Percentiles rank a stretch among this genome's conserved stretches.
These are phyloP conservation scores for Sitophilus oryzae DNA, from an alignment of 1,140 invertebrate species.

Conservation along the genomic window DNA sequence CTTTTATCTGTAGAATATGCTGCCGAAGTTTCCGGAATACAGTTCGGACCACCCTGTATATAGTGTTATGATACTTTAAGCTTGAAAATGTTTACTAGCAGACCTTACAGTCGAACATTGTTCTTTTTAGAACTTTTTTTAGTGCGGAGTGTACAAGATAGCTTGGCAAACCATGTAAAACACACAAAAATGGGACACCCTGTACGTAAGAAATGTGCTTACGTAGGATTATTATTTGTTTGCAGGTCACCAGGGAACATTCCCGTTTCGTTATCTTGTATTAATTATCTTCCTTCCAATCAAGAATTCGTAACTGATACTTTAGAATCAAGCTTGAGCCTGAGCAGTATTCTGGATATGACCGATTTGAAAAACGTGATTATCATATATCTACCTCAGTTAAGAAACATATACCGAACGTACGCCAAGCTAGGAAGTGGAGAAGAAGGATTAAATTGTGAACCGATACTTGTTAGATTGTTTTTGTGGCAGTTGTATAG, in stretches of 20 bases:
- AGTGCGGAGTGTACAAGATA: no score
- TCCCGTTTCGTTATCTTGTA: background rate
- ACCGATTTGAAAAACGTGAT: conserved; percentile 12
- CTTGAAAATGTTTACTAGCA: no score
- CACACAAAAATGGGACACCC: no score
- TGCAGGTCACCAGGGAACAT: conserved; percentile 2
- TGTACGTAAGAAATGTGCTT: no score
- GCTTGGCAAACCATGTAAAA: no score
- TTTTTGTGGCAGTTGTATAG: conserved; percentile 53
- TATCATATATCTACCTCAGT: conserved; percentile 13
- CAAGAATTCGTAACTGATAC: background rate
- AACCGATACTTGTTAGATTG: conserved; percentile 44
- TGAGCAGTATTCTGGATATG: background rate
- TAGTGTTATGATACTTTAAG: no score
- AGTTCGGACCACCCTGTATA: no score
- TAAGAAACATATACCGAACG: conserved; percentile 17
- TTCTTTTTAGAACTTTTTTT: no score
- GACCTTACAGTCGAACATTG: no score
- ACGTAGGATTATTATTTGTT: no score
- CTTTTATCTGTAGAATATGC: no score
- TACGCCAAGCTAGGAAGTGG: conserved; percentile 12
- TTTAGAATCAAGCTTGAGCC: background rate
- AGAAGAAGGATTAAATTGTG: conserved; percentile 7
- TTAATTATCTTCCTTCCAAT: conserved; percentile 9
- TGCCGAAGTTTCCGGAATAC: no score